Base-by-base conservation (phyloP, 2,888 invertebrate species). In the Linyphia triangularis region DNA sequence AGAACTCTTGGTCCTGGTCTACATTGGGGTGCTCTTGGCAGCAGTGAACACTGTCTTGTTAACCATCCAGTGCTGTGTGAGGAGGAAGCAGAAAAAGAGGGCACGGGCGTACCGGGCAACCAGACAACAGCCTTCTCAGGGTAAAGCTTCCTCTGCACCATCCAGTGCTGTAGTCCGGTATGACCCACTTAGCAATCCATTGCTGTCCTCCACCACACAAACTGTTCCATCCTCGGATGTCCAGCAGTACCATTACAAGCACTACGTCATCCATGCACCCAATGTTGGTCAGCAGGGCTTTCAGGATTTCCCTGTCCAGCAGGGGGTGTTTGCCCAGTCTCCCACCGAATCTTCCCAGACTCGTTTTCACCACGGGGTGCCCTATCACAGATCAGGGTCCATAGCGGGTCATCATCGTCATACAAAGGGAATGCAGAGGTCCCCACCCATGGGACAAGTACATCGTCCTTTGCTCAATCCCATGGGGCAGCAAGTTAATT, bases 1-100 rank as follows among this genome's bases (percentile, higher is more conserved):
- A 10, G 90, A 90, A 69, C 85, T 90, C 22, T 28, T 90, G 30
- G 90, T 90, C 70, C 89, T 90, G 70, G 90, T 90, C 59, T 90
- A 90, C 75, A 90, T 90, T 57, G 90, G 90, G 65, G 90, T 85
- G 22, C 72, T 90, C 4, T 77, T 90, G 13, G 85, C 75, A n/a
- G 85, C 81, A 33, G 90, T 90, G 10, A 90, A 90, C 70, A 73
- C 89, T 59, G 88, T 85, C 16, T 67, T 90, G n/a, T 43, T 90
- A 4, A 83, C 82, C 19, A 89, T 89, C 28, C 90, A 85, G 40
- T 89, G 89, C 57, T 90, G 83, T 75, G 90, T 90, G 1, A 73
- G 90, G 0, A 65, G 82, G 26, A 90, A 90, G 24, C 88, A 90
- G 26, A 88, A 89, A 26, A 82, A 83, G 28, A 72, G 90, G 5